These are phyloP conservation scores for Mionectes olivaceus DNA, from an alignment of 2,797 vertebrate genomes.

Conservation along the genomic window DNA sequence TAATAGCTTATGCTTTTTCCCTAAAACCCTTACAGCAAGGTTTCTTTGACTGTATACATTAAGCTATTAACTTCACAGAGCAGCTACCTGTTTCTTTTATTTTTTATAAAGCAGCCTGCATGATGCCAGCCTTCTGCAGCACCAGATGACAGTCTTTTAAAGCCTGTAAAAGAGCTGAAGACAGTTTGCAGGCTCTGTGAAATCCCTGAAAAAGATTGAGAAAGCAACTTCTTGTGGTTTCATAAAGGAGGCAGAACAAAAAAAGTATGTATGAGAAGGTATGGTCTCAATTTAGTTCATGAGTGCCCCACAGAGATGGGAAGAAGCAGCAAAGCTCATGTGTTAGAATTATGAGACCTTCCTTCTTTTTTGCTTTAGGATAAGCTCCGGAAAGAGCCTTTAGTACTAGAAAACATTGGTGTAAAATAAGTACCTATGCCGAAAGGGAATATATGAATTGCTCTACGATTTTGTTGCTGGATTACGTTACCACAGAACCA, in stretches of 20 bases:
- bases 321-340: background rate
- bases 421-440: background rate
- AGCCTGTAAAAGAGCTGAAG: background rate
- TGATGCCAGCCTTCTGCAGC: background rate
- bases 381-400: background rate
- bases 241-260: background rate
- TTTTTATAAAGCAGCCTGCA: background rate
- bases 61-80: background rate
- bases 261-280: background rate
- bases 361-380: background rate
- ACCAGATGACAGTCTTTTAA: slow-evolving; percentile 26
- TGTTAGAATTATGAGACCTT: background rate
- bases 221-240: background rate
- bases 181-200: background rate
- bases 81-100: background rate
- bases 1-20: background rate
- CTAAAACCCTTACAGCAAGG: background rate
- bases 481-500: background rate
- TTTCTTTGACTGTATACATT: background rate
- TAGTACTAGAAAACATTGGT: background rate
- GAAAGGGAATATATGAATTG: background rate
- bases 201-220: background rate
- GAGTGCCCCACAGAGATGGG: background rate
- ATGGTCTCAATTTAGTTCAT: background rate
- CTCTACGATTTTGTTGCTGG: background rate